Evolutionary conservation across 2,113 vertebrate species (phyloP).

Genomic region (Coturnix japonica): DNA sequence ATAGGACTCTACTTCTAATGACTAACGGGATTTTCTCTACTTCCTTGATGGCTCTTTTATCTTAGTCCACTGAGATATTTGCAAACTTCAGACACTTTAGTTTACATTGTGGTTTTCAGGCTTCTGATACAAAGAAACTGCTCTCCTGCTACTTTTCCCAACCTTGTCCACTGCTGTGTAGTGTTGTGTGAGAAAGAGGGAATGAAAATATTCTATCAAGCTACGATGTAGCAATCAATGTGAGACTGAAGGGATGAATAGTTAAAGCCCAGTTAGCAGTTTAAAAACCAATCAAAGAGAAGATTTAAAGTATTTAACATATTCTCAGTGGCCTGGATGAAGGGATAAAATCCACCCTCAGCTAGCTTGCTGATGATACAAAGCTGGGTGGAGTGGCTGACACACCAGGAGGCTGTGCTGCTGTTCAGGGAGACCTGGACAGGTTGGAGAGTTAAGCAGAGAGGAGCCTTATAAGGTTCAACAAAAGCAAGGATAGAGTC

Average conservation of each 20-base stretch:
- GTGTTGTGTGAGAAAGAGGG: background rate
- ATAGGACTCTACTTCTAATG: background rate
- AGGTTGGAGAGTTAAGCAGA: background rate
- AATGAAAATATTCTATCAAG: background rate
- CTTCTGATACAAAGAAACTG: background rate
- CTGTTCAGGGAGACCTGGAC: too few relatives aligned
- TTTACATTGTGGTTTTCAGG: background rate
- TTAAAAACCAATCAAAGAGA: background rate
- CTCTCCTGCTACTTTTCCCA: background rate
- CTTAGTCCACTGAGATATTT: background rate
- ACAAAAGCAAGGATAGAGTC: background rate
- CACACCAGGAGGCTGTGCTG: background rate
- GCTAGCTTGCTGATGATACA: background rate
- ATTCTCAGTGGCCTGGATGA: background rate
- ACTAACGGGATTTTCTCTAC: background rate
- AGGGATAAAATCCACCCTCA: background rate
- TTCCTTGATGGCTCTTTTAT: background rate
- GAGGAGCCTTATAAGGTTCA: background rate
- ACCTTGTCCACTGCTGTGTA: background rate
- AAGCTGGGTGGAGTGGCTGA: background rate
- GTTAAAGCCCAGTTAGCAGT: background rate
- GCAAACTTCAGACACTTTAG: background rate
- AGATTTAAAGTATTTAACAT: background rate
- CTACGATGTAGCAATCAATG: background rate
- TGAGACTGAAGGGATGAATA: constrained; percentile 9